These are phyloP conservation scores for Etheostoma perlongum DNA, from an alignment of 2,797 vertebrate species.

Conservation along the genomic window DNA sequence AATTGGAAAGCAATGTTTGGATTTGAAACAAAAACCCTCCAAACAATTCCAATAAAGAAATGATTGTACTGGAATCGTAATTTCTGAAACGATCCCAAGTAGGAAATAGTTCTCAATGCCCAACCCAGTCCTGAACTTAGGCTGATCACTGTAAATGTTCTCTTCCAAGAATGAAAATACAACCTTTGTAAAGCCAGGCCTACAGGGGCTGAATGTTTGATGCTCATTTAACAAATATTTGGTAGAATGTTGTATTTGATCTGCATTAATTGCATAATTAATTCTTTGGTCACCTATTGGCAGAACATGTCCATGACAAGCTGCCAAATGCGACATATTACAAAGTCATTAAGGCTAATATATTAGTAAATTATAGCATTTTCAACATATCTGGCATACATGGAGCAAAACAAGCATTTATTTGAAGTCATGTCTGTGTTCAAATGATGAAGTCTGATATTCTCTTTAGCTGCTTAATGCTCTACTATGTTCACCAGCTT, in stretches of 20 bases:
- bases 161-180: background rate
- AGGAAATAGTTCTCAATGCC: too few species aligned
- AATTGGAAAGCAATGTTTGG: too few species aligned
- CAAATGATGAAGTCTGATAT: background rate
- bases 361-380: background rate
- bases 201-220: background rate
- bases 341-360: too few species aligned
- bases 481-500: background rate
- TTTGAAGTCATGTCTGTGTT: background rate
- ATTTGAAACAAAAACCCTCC: too few species aligned
- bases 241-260: background rate
- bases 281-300: background rate
- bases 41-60: too few species aligned
- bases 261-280: background rate
- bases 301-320: slow-evolving; percentile 1
- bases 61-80: too few species aligned
- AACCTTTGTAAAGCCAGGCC: background rate
- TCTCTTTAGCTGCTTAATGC: background rate
- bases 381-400: background rate
- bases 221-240: background rate
- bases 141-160: background rate
- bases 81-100: too few species aligned
- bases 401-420: too few species aligned
- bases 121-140: background rate
- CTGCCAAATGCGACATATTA: background rate